These are phyloP conservation scores for Exocentrus adspersus DNA, from an alignment of 2,888 invertebrate species.

Conservation along the genomic window DNA sequence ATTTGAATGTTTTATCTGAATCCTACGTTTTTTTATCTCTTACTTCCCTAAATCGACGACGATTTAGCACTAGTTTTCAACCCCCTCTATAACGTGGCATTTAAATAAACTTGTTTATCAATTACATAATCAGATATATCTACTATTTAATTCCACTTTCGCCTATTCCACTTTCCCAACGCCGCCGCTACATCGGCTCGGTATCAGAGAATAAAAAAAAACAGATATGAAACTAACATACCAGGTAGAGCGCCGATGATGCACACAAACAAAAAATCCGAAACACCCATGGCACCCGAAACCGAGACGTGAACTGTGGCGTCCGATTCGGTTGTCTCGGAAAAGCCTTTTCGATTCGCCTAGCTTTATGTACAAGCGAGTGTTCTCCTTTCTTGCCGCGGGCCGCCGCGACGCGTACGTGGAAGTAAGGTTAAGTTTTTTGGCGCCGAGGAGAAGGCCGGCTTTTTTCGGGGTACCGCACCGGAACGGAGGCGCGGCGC, in stretches of 20 bases:
- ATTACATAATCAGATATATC: neutral
- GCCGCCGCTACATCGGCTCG: neutral
- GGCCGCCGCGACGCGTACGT: neutral
- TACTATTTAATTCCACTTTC: neutral
- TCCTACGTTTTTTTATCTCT: too few species aligned
- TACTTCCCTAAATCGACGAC: too few species aligned
- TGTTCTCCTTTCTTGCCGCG: neutral
- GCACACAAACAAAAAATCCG: conserved; percentile 56
- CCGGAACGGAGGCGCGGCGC: too few species aligned
- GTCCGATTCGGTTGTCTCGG: neutral
- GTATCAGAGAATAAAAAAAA: conserved; percentile 18
- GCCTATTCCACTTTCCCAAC: neutral
- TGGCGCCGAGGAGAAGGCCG: neutral
- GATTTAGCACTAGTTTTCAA: neutral
- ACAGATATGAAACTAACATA: conserved; percentile 41
- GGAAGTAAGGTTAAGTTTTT: neutral
- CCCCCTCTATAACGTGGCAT: too few species aligned
- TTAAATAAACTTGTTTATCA: neutral
- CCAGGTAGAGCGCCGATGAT: conserved; percentile 55
- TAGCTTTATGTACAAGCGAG: conserved; percentile 1
- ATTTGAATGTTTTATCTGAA: too few species aligned
- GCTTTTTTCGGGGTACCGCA: neutral
- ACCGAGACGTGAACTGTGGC: conserved; percentile 7
- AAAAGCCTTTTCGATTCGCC: neutral
- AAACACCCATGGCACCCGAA: conserved; percentile 48